Evolutionary conservation across 1,140 invertebrate species (phyloP).

Genomic region (Lepidurus packardi): DNA sequence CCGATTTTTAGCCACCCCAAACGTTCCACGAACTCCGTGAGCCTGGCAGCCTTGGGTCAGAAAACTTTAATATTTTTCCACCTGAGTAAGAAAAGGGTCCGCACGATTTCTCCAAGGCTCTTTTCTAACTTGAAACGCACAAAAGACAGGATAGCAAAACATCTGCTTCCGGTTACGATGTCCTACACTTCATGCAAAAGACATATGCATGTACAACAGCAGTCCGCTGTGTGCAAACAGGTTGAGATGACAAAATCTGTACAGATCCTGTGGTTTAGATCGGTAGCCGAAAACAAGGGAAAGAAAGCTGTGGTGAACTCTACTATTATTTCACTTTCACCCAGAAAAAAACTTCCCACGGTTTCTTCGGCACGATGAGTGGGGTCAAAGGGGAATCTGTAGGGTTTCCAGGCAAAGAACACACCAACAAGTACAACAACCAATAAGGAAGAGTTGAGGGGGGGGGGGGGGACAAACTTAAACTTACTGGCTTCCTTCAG

Average conservation of each 20-base stretch:
- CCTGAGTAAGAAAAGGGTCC: neutral
- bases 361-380: neutral
- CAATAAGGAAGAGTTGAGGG: neutral
- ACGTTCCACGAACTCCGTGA: neutral
- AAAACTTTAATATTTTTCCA: constrained; percentile 4
- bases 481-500: neutral
- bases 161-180: constrained; percentile 4
- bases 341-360: neutral
- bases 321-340: neutral
- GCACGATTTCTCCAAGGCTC: neutral
- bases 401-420: neutral
- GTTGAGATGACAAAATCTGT: no score
- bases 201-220: neutral
- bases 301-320: neutral
- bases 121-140: neutral
- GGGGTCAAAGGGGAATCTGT: neutral
- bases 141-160: constrained; percentile 6
- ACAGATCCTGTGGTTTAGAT: no score
- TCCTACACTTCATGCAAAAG: neutral
- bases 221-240: neutral
- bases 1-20: neutral
- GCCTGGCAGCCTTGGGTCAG: neutral
- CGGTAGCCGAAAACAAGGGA: neutral
- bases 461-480: neutral
- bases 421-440: neutral